phyloP scores from a whole-genome alignment of 1,140 invertebrate genomes.

The Antheraea pernyi region DNA sequence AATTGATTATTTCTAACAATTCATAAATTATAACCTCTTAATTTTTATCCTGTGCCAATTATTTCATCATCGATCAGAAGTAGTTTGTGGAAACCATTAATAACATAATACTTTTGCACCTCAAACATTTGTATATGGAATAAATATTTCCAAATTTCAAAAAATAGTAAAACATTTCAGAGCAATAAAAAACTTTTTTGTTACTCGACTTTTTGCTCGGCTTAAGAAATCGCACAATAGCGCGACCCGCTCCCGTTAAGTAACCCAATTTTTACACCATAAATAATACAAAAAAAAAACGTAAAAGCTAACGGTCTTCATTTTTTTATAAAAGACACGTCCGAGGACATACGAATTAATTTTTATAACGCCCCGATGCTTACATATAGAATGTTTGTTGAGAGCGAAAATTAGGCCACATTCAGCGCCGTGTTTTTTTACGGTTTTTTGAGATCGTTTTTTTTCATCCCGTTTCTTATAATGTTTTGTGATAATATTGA shows the following conservation, averaged over 20 bases:
- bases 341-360: conserved; percentile 68
- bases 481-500: conserved; percentile 76
- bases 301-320: conserved; percentile 62
- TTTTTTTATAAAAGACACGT: conserved; percentile 42
- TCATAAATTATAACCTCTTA: no score
- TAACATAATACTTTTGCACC: conserved; percentile 33
- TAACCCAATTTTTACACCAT: conserved; percentile 77
- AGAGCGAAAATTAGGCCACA: conserved; percentile 75
- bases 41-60: neutral
- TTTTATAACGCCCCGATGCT: conserved; percentile 72
- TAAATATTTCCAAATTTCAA: conserved; percentile 11
- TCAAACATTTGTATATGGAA: neutral
- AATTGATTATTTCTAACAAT: no score
- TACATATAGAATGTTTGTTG: conserved; percentile 70
- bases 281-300: conserved; percentile 67
- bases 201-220: conserved; percentile 30
- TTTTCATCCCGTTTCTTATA: conserved; percentile 35
- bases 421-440: conserved; percentile 47
- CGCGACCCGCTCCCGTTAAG: conserved; percentile 64
- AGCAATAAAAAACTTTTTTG: conserved; percentile 4
- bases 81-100: conserved; percentile 48
- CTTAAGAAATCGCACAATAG: conserved; percentile 53
- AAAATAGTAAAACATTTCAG: conserved; percentile 20
- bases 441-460: conserved; percentile 33
- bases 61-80: conserved; percentile 43